Evolutionary conservation across 1,140 invertebrate genomes (phyloP), one percentile per base, ranked within the genome.

Genomic region (Penaeus vannamei): DNA sequence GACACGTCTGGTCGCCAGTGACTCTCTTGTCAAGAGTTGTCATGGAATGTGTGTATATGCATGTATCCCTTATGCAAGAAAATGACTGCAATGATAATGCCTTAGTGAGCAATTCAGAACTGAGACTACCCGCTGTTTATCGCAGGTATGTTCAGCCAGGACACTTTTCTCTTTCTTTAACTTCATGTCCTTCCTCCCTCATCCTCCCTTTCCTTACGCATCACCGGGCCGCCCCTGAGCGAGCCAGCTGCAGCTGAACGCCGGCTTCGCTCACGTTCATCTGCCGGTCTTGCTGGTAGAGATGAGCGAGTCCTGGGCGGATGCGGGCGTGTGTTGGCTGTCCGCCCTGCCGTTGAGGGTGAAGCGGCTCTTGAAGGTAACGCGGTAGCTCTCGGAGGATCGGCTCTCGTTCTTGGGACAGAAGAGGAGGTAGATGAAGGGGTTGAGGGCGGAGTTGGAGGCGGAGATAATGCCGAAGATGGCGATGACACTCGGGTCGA

Each of bases 401-500:
- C 87, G 77, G 12, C 69, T 83, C 22, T 89, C 87, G n/a, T 61
- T 81, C 61, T 89, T 89, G 53, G 87, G 82, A 26, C 87, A 84
- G 87, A 89, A 89, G 59, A 89, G 72, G 53, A 89, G 76, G 87
- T 89, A 89, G 82, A 89, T 89, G 82, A 89, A 89, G 22, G 87
- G 87, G 72, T 89, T 89, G 60, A 89, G 66, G 72, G 64, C 36
- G 32, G 87, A 89, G 82, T 89, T 89, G 2, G 87, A 89, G 19
- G 87, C 87, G 10, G 87, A 89, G 42, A 89, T 89, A 36, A 89
- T 89, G 32, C 87, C 87, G 59, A 84, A 89, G 76, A 89, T 69
- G 3, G 87, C 87, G 20, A 89, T 20, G 5, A 84, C 83, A n/a
- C 84, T 84, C 46, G 87, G 87, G 76, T 89, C 72, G 60, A 89